These are phyloP conservation scores for Eretmocerus hayati DNA, from an alignment of 2,888 invertebrate species.

Conservation along the genomic window DNA sequence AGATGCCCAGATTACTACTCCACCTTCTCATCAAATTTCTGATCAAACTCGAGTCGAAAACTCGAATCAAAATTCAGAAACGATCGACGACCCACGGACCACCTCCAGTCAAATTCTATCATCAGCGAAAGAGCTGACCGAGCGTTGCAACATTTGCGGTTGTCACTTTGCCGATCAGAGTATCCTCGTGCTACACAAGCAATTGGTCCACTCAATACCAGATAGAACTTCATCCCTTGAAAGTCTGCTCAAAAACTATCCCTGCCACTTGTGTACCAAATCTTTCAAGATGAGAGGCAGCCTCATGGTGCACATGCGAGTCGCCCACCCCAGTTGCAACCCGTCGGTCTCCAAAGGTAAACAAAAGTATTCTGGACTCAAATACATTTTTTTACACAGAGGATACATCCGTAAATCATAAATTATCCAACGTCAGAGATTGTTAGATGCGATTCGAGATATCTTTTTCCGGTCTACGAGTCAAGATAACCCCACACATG, in stretches of 20 bases:
- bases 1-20: slow-evolving; percentile 14
- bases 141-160: slow-evolving; percentile 64
- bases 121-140: slow-evolving; percentile 39
- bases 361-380: no score
- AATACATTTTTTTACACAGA: no score
- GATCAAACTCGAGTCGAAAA: no score
- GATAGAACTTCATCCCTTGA: slow-evolving; percentile 30
- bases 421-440: no score
- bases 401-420: no score
- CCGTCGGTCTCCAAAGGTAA: no score
- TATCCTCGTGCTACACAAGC: slow-evolving; percentile 67
- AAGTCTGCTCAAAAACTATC: slow-evolving; percentile 50
- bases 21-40: no score
- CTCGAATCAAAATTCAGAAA: no score
- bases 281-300: slow-evolving; percentile 77
- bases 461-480: no score
- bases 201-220: slow-evolving; percentile 53
- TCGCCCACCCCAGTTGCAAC: slow-evolving; percentile 62
- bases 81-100: no score
- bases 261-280: slow-evolving; percentile 73
- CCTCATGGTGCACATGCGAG: slow-evolving; percentile 72
- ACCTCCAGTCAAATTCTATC: background rate
- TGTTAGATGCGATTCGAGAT: no score
- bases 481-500: no score
- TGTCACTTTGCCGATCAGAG: slow-evolving; percentile 64